Base-by-base conservation (phyloP, 2,888 invertebrate genomes). In the Achlya flavicornis region DNA sequence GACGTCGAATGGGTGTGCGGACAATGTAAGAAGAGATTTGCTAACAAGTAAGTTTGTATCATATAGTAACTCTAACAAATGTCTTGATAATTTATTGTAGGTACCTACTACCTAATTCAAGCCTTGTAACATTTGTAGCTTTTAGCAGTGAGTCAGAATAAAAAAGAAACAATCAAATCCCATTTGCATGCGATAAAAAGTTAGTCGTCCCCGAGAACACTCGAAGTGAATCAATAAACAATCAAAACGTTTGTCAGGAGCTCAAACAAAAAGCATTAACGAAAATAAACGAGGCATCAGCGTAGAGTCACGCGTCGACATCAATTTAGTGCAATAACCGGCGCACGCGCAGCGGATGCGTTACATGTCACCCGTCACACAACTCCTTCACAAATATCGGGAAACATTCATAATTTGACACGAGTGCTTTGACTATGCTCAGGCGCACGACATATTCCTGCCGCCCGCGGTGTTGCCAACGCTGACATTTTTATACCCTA, bases 341-440 rank as follows among this genome's bases (percentile, higher is more conserved):
- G 57, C 63, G 80, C 85, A 76, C 63, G 57, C 63, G 80, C 85
- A 75, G 84, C 90, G 90, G 91, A 91, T 88, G 88, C 87, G 81
- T 62, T 67, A 70, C 87, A 65, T 90, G 91, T 91, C 92, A 82
- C 73, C 74, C 79, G 91, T 89, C 91, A 83, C 79, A 89, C 89
- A 84, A 89, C 87, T 91, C 90, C 86, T 85, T 89, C 91, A 88
- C 91, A 88, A 89, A 87, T 87, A 88, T 89, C 88, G 87, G 88
- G 88, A 89, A 83, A 88, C 88, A 88, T 89, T 89, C 88, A 88
- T 91, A 89, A 90, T 86, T 88, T 88, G 92, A 90, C 87, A 77
- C 80, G 78, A 78, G 67, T 79, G 80, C 91, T 91, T 91, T 91
- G 89, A 92, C 85, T 79, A 81, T 77, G 12, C 16, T 78, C 85